Base-by-base conservation (phyloP, 2,888 invertebrate species). In the Drosophila atripex region DNA sequence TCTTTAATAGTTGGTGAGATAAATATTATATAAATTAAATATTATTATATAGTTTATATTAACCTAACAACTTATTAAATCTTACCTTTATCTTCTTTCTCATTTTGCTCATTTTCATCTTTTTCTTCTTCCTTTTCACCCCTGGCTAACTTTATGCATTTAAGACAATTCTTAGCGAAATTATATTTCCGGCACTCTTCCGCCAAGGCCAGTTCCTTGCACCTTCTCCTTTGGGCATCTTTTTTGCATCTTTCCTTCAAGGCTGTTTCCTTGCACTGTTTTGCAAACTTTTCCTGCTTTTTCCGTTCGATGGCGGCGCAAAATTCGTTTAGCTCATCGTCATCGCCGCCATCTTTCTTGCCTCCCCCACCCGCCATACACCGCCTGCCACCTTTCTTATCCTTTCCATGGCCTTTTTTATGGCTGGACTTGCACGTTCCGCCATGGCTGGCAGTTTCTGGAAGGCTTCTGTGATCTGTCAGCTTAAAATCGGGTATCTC, bases 311-410 rank as follows among this genome's bases (percentile, higher is more conserved):
- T 18, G 7, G 12, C 28, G 3, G 52, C 28, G 35, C 35, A 35
- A 35, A 32, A 32, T 32, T 11, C 3, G 1, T 32, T 11, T 9
- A n/a, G 38, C 1, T 28, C 52, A 9, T 69, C 46, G n/a, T 23
- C 54, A 14, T 65, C 56, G 11, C 25, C 46, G 1, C 56, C 21
- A 25, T n/a, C 32, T 23, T 65, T 53, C 9, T 65, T 66, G n/a
- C 47, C 38, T 11, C 57, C 64, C 5, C 14, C 23, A 9, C 23
- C 32, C 4, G 21, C 21, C 18, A 38, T 41, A 5, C 25, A 9
- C 12, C 35, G 47, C 1, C 41, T 18, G 3, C 32, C 46, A 39
- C 28, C 45, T n/a, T 55, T 55, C 21, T 57, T 49, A 12, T 23
- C 23, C 14, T 45, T 14, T 18, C 23, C 30, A 4, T 18, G 16